Conservation (phyloP, 2,797 vertebrate species). For the Pangasius krempfi region DNA sequence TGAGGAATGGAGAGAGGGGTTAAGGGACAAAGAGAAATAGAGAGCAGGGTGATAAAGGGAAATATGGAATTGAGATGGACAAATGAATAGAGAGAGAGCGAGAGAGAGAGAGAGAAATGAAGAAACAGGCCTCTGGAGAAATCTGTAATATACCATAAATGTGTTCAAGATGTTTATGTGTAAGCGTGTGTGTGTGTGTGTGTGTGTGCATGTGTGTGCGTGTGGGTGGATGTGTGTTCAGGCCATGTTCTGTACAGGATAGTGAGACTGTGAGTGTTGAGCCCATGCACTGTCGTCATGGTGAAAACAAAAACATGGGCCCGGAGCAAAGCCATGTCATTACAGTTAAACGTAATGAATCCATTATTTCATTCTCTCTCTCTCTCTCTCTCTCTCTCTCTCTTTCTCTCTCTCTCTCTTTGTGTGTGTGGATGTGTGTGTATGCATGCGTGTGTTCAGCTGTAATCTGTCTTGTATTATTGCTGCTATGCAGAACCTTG, state of each 20-base stretch:
- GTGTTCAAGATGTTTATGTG: constrained; percentile 55
- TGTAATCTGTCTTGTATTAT: constrained; percentile 12
- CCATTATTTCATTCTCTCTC: constrained; percentile 40
- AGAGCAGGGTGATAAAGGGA: constrained; percentile 1
- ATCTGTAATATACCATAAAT: constrained; percentile 50
- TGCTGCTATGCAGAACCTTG: neutral
- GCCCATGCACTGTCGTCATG: constrained; percentile 52
- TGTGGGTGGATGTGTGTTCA: constrained; percentile 31
- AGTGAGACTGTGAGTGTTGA: constrained; percentile 25
- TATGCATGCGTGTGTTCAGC: neutral
- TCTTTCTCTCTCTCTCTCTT: constrained; percentile 58
- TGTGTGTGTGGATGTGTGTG: neutral
- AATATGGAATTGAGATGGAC: constrained; percentile 12
- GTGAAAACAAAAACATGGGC: constrained; percentile 58
- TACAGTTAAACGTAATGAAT: constrained; percentile 49
- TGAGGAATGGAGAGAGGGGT: neutral
- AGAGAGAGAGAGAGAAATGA: neutral
- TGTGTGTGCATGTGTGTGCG: constrained; percentile 19
- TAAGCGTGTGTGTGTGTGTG: constrained; percentile 20
- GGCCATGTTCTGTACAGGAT: constrained; percentile 35
- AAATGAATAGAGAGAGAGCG: neutral
- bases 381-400: constrained; percentile 61
- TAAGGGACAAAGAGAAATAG: constrained; percentile 39
- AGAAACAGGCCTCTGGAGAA: constrained; percentile 35
- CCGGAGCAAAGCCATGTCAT: constrained; percentile 48